Evolutionary conservation across 1,140 invertebrate species (phyloP), one percentile per base, ranked within the genome.

Genomic region (Ceratoteleas bidentatus): DNA sequence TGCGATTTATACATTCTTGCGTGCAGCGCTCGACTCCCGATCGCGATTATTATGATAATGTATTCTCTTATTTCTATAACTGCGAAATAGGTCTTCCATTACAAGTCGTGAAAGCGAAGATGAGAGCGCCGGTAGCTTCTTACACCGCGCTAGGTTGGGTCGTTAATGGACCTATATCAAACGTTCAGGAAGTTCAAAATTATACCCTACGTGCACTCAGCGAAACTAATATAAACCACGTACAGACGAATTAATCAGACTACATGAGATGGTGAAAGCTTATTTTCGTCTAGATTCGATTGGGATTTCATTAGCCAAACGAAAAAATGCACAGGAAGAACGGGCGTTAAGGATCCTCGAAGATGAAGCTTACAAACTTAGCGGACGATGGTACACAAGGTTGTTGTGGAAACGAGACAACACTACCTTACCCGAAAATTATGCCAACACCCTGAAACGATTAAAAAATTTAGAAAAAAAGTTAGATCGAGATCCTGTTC

Each of bases 281-380:
- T 56, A 43, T 14, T 83, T 83, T 24, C 10, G 13, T 0, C 15
- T 79, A 14, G 69, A 79, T 6, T 36, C 57, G 0, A 49, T 75
- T 6, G 81, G 81, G 2, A 57, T 77, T 1, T 24, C 11, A 3
- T 32, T 14, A 14, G 16, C 7, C 3, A 14, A 0, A 13, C 13
- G 49, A 4, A 49, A 16, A 0, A 69, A 61, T 13, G 4, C 4
- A 4, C 24, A 24, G 4, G 4, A 24, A 2, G 24, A 24, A 24
- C 24, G 24, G 1, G 24, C 24, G 1, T 24, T 24, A 24, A 24
- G 6, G 10, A 8, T 3, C 7, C 10, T 45, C n/a, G n/a, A 34
- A 11, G n/a, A 61, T 4, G 56, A 72, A 34, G 75, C 82, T 6
- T 6, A 14, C 2, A 8, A 57, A 5, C 24, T 83, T 9, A 15